phyloP scores from a whole-genome alignment of 2,797 vertebrate species.

The Sebastes aleutianus region DNA sequence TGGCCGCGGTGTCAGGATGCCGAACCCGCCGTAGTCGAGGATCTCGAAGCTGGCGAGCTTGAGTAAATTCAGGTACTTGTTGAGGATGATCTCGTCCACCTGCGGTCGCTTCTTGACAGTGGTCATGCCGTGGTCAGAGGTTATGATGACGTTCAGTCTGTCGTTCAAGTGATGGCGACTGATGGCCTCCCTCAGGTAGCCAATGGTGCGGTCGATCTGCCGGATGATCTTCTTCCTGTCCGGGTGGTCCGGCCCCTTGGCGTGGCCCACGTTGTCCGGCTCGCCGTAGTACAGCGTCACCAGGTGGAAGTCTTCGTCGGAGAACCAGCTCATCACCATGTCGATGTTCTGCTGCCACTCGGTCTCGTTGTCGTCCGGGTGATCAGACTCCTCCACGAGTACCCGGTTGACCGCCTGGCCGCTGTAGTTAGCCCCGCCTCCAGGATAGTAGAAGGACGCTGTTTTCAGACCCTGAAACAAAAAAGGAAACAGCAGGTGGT shows the following conservation, averaged over 20 bases:
- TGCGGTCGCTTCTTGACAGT: conserved; percentile 81
- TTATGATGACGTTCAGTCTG: conserved; percentile 85
- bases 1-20: conserved; percentile 81
- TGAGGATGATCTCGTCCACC: conserved; percentile 82
- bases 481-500: neutral
- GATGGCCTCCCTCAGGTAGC: conserved; percentile 79
- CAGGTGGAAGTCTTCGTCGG: conserved; percentile 82
- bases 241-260: conserved; percentile 74
- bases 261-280: conserved; percentile 83
- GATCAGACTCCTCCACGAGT: conserved; percentile 46
- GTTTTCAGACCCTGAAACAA: conserved; percentile 81
- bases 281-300: conserved; percentile 88
- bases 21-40: conserved; percentile 86
- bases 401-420: conserved; percentile 76
- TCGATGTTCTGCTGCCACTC: conserved; percentile 85
- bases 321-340: conserved; percentile 84
- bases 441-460: conserved; percentile 83
- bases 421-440: conserved; percentile 81
- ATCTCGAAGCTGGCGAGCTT: conserved; percentile 81
- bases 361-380: conserved; percentile 80
- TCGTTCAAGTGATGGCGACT: conserved; percentile 58
- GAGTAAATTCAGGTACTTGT: conserved; percentile 72
- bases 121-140: conserved; percentile 89
- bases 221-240: conserved; percentile 77
- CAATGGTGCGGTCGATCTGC: conserved; percentile 83